Conservation (phyloP, 2,888 invertebrate species). For the Uloborus plumipes region DNA sequence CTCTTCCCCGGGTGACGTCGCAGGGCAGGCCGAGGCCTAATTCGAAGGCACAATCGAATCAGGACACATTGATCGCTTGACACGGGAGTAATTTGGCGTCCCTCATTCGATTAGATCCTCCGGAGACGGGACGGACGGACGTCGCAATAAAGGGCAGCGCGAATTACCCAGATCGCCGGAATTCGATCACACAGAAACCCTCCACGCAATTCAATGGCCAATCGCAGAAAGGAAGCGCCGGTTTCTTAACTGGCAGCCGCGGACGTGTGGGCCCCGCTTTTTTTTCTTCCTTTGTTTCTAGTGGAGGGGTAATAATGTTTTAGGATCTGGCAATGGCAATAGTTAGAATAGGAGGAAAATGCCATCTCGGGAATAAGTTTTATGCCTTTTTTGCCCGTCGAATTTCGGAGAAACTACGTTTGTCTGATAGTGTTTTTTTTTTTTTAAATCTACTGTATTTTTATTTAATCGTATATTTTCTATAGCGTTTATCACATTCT, state of each 20-base stretch:
- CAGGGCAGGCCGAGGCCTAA: conserved; percentile 35
- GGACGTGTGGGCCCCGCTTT: conserved; percentile 19
- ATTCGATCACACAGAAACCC: conserved; percentile 46
- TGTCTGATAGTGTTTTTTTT: no score
- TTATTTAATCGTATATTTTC: no score
- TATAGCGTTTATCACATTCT: no score
- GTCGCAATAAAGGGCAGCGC: conserved; percentile 48
- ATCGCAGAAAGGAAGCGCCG: conserved; percentile 38
- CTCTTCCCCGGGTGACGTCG: conserved; percentile 23
- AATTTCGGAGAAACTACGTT: no score
- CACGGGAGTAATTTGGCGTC: conserved; percentile 61
- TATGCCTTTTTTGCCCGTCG: no score
- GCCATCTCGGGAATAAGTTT: no score
- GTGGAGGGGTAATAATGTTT: conserved; percentile 10
- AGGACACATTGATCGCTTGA: conserved; percentile 61
- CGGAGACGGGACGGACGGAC: conserved; percentile 18
- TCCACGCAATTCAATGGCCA: conserved; percentile 40
- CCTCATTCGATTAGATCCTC: conserved; percentile 58
- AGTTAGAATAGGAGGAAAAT: no score
- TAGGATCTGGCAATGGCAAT: conserved; percentile 9
- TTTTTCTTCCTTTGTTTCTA: conserved; percentile 10
- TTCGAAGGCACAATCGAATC: conserved; percentile 60
- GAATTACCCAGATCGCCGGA: conserved; percentile 57
- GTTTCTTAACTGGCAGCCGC: conserved; percentile 36
- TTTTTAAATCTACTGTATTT: no score